A percentile compares a stretch with the other conserved stretches of the same genome.
These are phyloP conservation scores for Felis catus DNA, from an alignment of 2,113 vertebrate species.

Conservation along the genomic window F.catus_Fca126_mat1.0 CM031419.1:196989001-196989500, in stretches of 20 bases:
- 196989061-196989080: neutral
- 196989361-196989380: neutral
- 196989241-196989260: neutral
- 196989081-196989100: slow-evolving; percentile 5
- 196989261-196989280: slow-evolving; percentile 1
- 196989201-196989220: slow-evolving; percentile 29
- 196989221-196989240: neutral
- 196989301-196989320: neutral
- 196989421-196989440: neutral
- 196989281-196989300: neutral
- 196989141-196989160: neutral
- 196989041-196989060: neutral
- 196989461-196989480: neutral
- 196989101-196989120: neutral
- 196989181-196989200: slow-evolving; percentile 49
- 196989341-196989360: slow-evolving; percentile 27
- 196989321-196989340: neutral
- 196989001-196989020: neutral
- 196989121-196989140: slow-evolving; percentile 17
- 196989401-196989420: slow-evolving; percentile 1
- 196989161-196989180: neutral
- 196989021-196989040: neutral
- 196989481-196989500: neutral
- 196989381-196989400: slow-evolving; percentile 38
- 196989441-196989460: neutral